Evolutionary conservation across 2,888 invertebrate species (phyloP), one percentile per base, ranked within the genome.

Genomic region (Busseola fusca): DNA sequence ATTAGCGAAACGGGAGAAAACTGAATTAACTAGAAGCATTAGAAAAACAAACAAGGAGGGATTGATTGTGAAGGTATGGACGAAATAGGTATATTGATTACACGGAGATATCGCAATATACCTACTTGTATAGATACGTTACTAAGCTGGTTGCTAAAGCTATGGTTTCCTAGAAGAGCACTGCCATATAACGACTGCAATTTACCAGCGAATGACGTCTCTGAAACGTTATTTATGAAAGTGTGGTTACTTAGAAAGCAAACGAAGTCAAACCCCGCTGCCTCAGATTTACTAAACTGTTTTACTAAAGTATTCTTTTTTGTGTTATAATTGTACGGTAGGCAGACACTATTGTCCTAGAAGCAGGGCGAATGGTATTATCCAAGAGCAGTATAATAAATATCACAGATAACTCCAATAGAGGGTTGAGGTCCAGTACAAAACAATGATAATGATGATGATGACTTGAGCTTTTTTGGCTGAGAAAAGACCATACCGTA

Each of bases 41-140:
- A 25, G 45, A 70, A 69, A 59, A 78, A 78, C 78, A 70, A 71
- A 48, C 45, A 48, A 45, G n/a, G 30, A 45, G 25, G 45, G 14
- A 52, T 30, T 63, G 12, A 40, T 74, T 75, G 25, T 42, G 21
- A 54, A 27, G 16, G 12, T 42, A 42, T 27, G 10, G 34, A 34
- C 14, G 30, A 34, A 48, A 57, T 16, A 57, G 14, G 7, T 56
- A 56, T 30, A 59, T 18, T 1, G 18, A 14, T 10, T 14, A 48
- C 2, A 16, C 1, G 21, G 4, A 48, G 21, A 45, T 21, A 45
- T 45, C 18, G 18, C 45, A 45, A 45, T 7, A 45, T 34, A 34
- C 7, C 34, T 45, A 18, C 45, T 45, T 45, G 18, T 45, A 18
- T 45, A 45, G 45, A 45, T 45, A n/a, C n/a, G n/a, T n/a, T n/a